Evolutionary conservation across 2,113 vertebrate genomes (phyloP).

Genomic region (Lates calcarifer): DNA sequence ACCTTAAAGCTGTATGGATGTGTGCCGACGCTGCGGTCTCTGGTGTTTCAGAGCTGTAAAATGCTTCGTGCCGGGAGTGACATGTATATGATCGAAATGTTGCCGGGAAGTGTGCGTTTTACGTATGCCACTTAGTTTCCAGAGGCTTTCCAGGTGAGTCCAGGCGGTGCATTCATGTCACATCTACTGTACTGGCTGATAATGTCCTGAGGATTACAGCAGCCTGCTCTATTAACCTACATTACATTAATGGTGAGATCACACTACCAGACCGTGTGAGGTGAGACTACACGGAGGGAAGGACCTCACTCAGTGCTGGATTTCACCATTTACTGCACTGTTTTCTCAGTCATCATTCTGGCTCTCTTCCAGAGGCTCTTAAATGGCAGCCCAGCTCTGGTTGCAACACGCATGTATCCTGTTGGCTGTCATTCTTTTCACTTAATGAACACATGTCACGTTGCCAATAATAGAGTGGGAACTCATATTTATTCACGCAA

Average conservation of each 20-base stretch:
- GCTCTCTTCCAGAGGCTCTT: neutral
- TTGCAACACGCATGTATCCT: slow-evolving; percentile 31
- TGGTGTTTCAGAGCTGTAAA: neutral
- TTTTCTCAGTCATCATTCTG: neutral
- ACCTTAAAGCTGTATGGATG: slow-evolving; percentile 38
- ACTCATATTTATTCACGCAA: slow-evolving; percentile 49
- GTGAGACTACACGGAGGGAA: slow-evolving; percentile 11
- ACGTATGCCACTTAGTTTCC: slow-evolving; percentile 34
- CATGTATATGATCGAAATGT: slow-evolving; percentile 38
- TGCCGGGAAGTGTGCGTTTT: neutral
- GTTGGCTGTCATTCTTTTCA: slow-evolving; percentile 32
- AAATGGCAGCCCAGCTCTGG: slow-evolving; percentile 33
- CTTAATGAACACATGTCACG: slow-evolving; percentile 30
- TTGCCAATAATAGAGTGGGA: slow-evolving; percentile 38
- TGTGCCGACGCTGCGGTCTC: slow-evolving; percentile 53
- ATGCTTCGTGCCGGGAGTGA: slow-evolving; percentile 11
- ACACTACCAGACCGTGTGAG: slow-evolving; percentile 21
- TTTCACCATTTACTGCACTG: slow-evolving; percentile 14
- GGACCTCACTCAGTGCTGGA: slow-evolving; percentile 7
- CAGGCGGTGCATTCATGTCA: slow-evolving; percentile 50
- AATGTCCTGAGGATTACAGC: slow-evolving; percentile 67
- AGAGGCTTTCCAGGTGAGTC: slow-evolving; percentile 62
- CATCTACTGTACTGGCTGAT: slow-evolving; percentile 52
- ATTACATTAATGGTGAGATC: slow-evolving; percentile 59
- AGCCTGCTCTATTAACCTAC: slow-evolving; percentile 77